These are phyloP conservation scores for Siderastrea radians DNA, from an alignment of 92 coral and sea anemone genomes.

Conservation along the genomic window DNA sequence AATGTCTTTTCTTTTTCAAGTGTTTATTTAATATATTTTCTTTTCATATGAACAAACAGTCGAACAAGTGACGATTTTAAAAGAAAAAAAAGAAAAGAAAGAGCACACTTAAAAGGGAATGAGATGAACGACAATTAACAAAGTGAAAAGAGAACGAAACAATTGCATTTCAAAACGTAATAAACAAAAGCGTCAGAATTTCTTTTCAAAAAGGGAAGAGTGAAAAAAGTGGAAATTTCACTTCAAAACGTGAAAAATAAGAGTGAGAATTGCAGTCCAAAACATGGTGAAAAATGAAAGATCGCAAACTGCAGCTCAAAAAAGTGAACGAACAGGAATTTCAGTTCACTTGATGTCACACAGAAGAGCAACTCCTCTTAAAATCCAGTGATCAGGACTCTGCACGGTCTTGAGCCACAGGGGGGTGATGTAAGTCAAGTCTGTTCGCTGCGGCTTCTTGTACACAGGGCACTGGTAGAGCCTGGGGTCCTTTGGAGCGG, in stretches of 20 bases:
- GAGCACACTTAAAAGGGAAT: background rate
- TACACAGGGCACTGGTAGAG: constrained; percentile 95
- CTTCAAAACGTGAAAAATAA: background rate
- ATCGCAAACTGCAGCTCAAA: too few species aligned
- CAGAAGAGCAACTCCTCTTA: constrained; percentile 89
- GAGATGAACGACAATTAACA: background rate
- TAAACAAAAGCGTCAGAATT: too few species aligned
- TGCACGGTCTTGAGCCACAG: constrained; percentile 94
- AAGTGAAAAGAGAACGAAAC: background rate
- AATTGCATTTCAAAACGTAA: background rate
- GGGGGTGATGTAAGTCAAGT: constrained; percentile 93
- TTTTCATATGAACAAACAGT: background rate
- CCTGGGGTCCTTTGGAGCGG: constrained; percentile 93
- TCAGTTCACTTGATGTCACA: constrained; percentile 84
- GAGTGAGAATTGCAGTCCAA: background rate
- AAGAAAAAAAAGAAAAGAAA: background rate
- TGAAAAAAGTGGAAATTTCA: background rate
- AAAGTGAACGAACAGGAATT: background rate
- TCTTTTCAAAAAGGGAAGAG: background rate
- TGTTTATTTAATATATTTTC: too few species aligned
- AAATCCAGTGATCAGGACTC: constrained; percentile 94
- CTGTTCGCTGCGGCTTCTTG: constrained; percentile 95
- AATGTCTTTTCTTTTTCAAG: background rate
- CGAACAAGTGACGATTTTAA: background rate
- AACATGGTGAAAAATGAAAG: background rate